Percentiles rank a stretch among this genome's conserved stretches.
These are phyloP conservation scores for Chromis chromis DNA, from an alignment of 2,797 vertebrate genomes.

Conservation along the genomic window DNA sequence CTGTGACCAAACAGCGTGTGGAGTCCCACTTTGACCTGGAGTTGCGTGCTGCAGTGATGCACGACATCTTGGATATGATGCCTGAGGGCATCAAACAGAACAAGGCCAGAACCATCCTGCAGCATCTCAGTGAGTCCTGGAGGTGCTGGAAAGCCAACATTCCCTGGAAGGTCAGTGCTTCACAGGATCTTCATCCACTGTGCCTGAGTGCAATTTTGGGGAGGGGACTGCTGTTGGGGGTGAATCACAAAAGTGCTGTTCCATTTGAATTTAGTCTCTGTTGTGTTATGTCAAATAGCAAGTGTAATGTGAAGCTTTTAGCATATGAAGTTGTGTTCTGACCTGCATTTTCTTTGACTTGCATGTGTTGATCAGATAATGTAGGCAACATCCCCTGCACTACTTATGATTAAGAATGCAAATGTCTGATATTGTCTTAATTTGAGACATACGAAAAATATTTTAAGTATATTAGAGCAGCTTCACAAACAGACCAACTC, in stretches of 20 bases:
- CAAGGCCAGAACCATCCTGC: conserved; percentile 98
- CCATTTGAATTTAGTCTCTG: no score
- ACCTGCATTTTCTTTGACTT: no score
- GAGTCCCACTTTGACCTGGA: conserved; percentile 99
- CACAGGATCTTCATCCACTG: neutral
- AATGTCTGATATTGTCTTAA: neutral
- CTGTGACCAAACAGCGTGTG: conserved; percentile 98
- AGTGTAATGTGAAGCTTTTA: neutral
- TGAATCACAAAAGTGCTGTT: no score
- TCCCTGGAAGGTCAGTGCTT: conserved; percentile 92
- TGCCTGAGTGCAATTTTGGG: no score
- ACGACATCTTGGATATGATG: conserved; percentile 99
- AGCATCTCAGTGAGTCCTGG: conserved; percentile 99
- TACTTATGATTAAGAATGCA: neutral
- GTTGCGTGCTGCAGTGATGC: conserved; percentile 98
- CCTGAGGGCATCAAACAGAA: conserved; percentile 99
- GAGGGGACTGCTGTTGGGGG: no score
- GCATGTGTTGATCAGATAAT: no score
- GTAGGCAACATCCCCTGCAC: no score
- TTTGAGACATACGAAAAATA: no score
- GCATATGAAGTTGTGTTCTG: neutral
- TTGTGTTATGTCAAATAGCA: no score
- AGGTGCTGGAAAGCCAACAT: conserved; percentile 99
- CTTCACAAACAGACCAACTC: no score
- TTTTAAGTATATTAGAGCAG: no score